Base-by-base conservation (phyloP, 1,140 invertebrate genomes). In the Anoplolepis gracilipes region DNA sequence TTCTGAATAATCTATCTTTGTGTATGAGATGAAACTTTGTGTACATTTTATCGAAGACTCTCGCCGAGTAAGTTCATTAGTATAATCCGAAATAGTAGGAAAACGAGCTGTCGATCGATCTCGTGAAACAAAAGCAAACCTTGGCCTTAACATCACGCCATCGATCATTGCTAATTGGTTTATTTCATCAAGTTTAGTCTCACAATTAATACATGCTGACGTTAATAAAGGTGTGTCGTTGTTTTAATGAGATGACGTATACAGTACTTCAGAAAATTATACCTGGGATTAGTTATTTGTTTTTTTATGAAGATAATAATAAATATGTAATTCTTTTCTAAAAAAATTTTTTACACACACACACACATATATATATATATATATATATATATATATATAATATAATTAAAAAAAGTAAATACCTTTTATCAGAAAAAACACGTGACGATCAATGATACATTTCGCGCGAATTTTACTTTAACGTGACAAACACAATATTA, bases 211-310 rank as follows among this genome's bases (percentile, higher is more conserved):
- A 55, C 49, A 25, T 33, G 46, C 4, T 25, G 69, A 22, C 30
- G n/a, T 57, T 53, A 89, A 89, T 84, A 89, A 88, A 88, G 88
- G 88, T 64, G 87, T 4, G 84, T 53, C 61, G n/a, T 10, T 30
- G 13, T 61, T 46, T 86, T 78, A 85, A 84, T 85, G 81, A 49
- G 28, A 81, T 64, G 61, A 76, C 33, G 55, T 28, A 62, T 61
- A 53, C 25, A 25, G 13, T 39, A 46, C 16, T 57, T n/a, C 19
- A 19, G 36, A 39, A 55, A 57, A 64, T 33, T 59, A 2, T n/a
- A 22, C 65, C 6, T 8, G 30, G 22, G 5, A 33, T 70, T 81
- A 55, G 8, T 57, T 70, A 30, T 70, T 70, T 81, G n/a, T 57
- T 81, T 10, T 42, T 42, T 42, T 42, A 10, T 5, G 0, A 39